Percentiles rank a stretch among this genome's conserved stretches.
Evolutionary conservation across 2,888 invertebrate species (phyloP).

Genomic region (Phanerotoma sp.): DNA sequence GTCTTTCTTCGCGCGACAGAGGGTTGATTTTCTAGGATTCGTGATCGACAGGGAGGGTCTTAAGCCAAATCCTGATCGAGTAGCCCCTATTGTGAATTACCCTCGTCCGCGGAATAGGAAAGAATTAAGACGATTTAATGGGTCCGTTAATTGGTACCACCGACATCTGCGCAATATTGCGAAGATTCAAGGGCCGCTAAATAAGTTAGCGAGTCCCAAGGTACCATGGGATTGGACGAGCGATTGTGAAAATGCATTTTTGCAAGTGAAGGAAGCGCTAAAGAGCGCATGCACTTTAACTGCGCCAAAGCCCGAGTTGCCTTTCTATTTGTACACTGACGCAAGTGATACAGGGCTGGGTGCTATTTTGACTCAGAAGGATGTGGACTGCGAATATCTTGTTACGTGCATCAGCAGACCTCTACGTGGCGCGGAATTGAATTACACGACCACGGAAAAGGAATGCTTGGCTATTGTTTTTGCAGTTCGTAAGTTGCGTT

Average conservation of each 20-base stretch:
- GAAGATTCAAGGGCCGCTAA: neutral
- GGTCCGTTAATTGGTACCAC: constrained; percentile 1
- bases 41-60: constrained; percentile 19
- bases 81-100: neutral
- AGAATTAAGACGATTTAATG: neutral
- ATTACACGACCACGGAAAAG: constrained; percentile 22
- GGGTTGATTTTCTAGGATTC: neutral
- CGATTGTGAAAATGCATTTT: neutral
- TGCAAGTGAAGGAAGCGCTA: neutral
- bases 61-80: constrained; percentile 13
- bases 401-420: constrained; percentile 10
- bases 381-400: neutral
- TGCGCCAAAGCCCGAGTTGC: neutral
- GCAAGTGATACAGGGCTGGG: neutral
- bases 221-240: constrained; percentile 1
- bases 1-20: neutral
- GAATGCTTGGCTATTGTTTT: constrained; percentile 29
- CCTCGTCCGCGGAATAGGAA: neutral
- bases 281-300: neutral
- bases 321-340: constrained; percentile 2
- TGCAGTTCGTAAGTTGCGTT: constrained; percentile 21
- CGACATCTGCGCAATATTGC: neutral
- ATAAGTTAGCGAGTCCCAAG: neutral
- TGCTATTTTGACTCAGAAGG: neutral
- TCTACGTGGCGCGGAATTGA: constrained; percentile 22